A percentile compares a stretch with the other conserved stretches of the same genome.
phyloP scores from a whole-genome alignment of 2,113 vertebrate species.

The Hemichromis elongatus region DNA sequence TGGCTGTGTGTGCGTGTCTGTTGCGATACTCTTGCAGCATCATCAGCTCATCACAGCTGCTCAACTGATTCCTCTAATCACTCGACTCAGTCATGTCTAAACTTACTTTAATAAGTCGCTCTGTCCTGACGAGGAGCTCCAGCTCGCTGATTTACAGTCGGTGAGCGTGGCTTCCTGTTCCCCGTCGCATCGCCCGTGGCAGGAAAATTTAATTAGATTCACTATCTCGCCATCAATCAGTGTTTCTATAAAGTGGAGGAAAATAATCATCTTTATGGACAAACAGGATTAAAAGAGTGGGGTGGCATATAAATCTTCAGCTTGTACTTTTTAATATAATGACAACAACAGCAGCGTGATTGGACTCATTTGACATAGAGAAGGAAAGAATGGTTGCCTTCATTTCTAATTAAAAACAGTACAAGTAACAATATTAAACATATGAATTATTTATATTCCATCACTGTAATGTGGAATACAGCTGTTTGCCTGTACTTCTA shows the following conservation, averaged over 20 bases:
- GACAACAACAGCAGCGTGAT: not conserved
- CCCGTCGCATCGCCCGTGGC: not conserved
- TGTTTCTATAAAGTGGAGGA: not conserved
- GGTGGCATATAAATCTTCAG: not conserved
- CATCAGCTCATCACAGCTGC: not conserved
- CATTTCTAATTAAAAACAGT: not conserved
- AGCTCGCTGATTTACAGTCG: not conserved
- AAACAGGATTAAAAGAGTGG: not conserved
- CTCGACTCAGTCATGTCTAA: conserved; percentile 2
- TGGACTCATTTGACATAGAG: not conserved
- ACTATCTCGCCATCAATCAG: conserved; percentile 1
- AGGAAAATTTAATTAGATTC: conserved; percentile 3
- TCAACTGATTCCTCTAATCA: conserved; percentile 5
- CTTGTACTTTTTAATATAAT: not conserved
- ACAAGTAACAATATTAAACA: not conserved
- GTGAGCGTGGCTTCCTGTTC: not conserved
- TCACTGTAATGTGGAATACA: not conserved
- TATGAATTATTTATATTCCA: not conserved
- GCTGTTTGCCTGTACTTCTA: not conserved
- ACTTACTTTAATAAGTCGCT: not conserved
- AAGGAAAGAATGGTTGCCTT: not conserved
- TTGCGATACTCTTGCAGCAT: not conserved
- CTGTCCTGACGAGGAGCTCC: not conserved
- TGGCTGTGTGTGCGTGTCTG: not conserved
- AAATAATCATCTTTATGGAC: not conserved